Evolutionary conservation across 2,797 vertebrate species (phyloP), one percentile per base, ranked within the genome.

Genomic region (Pyrocephalus nanus): DNA sequence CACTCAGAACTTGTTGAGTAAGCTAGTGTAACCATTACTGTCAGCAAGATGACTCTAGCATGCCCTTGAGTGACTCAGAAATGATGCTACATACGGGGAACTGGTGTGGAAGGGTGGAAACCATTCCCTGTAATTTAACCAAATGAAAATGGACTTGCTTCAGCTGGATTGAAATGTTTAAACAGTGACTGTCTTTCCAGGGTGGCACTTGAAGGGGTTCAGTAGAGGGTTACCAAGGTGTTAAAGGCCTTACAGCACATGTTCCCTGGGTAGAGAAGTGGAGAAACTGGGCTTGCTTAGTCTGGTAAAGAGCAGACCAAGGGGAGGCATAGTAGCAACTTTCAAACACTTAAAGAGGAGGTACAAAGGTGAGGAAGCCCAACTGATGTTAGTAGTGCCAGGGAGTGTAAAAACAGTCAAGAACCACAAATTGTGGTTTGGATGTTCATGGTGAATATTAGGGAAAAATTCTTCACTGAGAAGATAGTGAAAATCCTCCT

Each of bases 201-300:
- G 36, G 43, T 69, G n/a, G n/a, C 25, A 6, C 30, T 55, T 53
- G n/a, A 75, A 23, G 8, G 23, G 2, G 7, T 25, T 89, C 55
- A 73, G 40, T 25, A 60, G 26, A 38, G 20, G 26, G 11, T 55
- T 73, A 22, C 29, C 14, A 34, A 66, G 23, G 22, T 54, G 11
- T 3, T 25, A 40, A 88, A 79, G 60, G 40, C 23, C 25, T 93
- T 53, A 26, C 6, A 64, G 48, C 29, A 61, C 12, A 3, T 69
- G 8, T 1, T 76, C 3, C 32, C 27, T 23, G 25, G n/a, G 30
- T 20, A 54, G 21, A 64, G 4, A 22, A 0, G 0, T 34, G 20
- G 38, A 38, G 10, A 11, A 58, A 6, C 38, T 72, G 30, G 12
- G 8, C 5, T 83, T 58, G 7, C 23, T 77, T 60, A 8, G 3